Base-by-base conservation (phyloP, 2,888 invertebrate genomes). In the Philonicus albiceps region DNA sequence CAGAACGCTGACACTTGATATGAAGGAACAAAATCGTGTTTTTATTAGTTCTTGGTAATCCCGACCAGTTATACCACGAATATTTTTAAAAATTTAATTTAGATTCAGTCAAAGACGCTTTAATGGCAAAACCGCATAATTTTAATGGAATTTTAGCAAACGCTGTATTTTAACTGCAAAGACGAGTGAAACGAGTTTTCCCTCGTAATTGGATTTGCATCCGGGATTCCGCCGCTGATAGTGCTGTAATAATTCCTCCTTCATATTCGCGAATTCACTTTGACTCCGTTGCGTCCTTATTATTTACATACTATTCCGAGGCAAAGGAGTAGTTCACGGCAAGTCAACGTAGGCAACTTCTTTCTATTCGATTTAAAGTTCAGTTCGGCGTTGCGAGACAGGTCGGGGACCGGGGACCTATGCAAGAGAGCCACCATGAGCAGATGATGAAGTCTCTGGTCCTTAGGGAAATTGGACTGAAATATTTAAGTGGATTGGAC, bases 401-500 rank as follows among this genome's bases (percentile, higher is more conserved):
- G 19, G 27, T 16, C 7, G 8, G 40, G n/a, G 16, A n/a, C 27
- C n/a, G 31, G 53, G 49, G 7, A 19, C 40, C 40, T 64, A 11
- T 13, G 64, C 27, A 27, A 27, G 22, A 27, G 49, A 64, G 27
- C 64, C 64, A 64, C 80, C 80, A 4, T 80, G 80, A 80, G 31
- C 53, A 80, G 80, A 80, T 80, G 80, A 80, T 80, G 80, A 80
- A 53, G 80, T 80, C 31, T 30, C 80, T 13, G 43, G 73, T 85
- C 84, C 84, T 85, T 85, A 27, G 84, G 84, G 84, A 85, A 85
- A 85, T 85, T 73, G 84, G 31, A 85, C 73, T 85, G 43, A 85
- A 85, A 85, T 85, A 85, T 85, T 85, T 85, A 85, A 85, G 84
- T 85, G 84, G 73, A 85, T 85, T 85, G 84, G 73, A 43, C 84